Percentiles rank a stretch among this genome's conserved stretches.
These are phyloP conservation scores for Lutraria lutraria DNA, from an alignment of 2,888 invertebrate genomes.

Conservation along the genomic window DNA sequence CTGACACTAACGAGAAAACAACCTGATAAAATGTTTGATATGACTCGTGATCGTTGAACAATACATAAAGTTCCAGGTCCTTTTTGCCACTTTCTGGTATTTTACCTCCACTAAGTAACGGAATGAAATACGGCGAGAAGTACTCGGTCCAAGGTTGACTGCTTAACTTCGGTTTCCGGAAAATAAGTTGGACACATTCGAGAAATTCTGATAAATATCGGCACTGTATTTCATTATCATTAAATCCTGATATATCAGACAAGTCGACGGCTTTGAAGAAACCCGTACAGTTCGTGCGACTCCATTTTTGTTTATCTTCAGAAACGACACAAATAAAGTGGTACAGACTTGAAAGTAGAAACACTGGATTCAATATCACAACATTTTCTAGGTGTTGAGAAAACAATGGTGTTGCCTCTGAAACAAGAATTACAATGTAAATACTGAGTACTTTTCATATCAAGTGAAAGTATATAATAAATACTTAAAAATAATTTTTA, in stretches of 20 bases:
- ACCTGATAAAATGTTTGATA: conserved; percentile 70
- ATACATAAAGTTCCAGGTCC: conserved; percentile 67
- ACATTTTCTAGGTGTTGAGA: conserved; percentile 60
- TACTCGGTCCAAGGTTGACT: conserved; percentile 50
- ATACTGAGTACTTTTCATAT: too few relatives aligned
- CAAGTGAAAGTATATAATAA: too few relatives aligned
- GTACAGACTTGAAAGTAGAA: conserved; percentile 62
- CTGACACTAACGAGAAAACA: conserved; percentile 55
- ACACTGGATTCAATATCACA: conserved; percentile 68
- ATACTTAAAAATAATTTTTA: too few relatives aligned
- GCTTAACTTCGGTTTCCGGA: conserved; percentile 49
- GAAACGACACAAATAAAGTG: conserved; percentile 51
- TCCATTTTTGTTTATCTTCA: conserved; percentile 68
- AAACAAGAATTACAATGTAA: conserved; percentile 39
- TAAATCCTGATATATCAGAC: neutral
- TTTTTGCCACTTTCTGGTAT: conserved; percentile 48
- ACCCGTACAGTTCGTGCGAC: conserved; percentile 64
- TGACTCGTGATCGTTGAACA: conserved; percentile 68
- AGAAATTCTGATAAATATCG: conserved; percentile 61
- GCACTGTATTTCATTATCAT: conserved; percentile 16
- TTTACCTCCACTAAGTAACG: conserved; percentile 52
- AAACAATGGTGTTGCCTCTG: conserved; percentile 72
- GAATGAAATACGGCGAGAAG: conserved; percentile 71
- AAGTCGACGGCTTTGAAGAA: conserved; percentile 57
- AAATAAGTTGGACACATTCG: conserved; percentile 70